Evolutionary conservation across 2,797 vertebrate genomes (phyloP).

Genomic region (Catharus ustulatus): DNA sequence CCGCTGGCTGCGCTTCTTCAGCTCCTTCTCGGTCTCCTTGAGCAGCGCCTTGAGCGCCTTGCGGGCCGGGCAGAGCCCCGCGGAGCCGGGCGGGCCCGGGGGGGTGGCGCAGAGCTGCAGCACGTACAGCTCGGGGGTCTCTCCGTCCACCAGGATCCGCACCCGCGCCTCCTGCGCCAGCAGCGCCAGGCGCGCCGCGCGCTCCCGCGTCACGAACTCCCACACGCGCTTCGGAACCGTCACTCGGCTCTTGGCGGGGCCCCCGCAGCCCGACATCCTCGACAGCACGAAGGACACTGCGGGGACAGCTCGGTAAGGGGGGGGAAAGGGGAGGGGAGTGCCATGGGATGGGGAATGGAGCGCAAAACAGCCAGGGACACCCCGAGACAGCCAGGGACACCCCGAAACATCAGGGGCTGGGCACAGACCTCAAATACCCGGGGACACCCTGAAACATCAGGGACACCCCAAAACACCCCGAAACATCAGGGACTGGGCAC

Average conservation of each 20-base stretch:
- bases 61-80: conserved; percentile 80
- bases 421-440: too few species aligned
- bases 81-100: conserved; percentile 57
- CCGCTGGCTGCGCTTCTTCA: conserved; percentile 73
- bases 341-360: too few species aligned
- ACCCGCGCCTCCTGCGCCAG: conserved; percentile 92
- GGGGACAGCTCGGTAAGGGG: neutral
- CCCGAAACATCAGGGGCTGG: neutral
- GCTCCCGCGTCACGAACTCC: conserved; percentile 93
- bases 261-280: conserved; percentile 81
- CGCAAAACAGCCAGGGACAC: neutral
- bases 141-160: conserved; percentile 89
- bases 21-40: conserved; percentile 92
- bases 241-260: conserved; percentile 92
- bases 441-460: too few species aligned
- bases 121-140: conserved; percentile 93
- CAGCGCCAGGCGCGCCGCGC: conserved; percentile 88
- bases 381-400: neutral
- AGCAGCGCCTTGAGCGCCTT: conserved; percentile 94
- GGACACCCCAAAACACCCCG: neutral
- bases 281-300: conserved; percentile 79
- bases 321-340: too few species aligned
- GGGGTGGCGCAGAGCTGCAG: conserved; percentile 81
- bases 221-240: conserved; percentile 94
- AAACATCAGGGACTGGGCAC: neutral